These are phyloP conservation scores for Montipora cactus DNA, from an alignment of 64 coral and sea anemone genomes.

Conservation along the genomic window DNA sequence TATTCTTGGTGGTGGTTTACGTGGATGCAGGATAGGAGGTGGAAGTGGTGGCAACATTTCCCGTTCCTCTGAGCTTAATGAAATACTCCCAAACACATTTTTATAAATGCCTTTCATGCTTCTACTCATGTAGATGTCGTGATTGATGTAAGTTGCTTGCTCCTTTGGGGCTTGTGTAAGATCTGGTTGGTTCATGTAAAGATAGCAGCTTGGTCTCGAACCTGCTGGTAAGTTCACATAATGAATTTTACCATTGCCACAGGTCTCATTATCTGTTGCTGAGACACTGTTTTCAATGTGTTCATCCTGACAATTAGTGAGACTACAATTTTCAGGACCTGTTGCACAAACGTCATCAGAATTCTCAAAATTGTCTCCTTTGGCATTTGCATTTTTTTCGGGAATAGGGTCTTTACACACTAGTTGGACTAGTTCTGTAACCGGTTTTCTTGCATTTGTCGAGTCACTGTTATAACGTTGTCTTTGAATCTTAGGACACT, in stretches of 20 bases:
- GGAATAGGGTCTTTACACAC: not conserved
- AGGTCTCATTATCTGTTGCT: not conserved
- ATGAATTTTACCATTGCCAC: not conserved
- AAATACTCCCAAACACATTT: slow-evolving; percentile 33
- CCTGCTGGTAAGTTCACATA: slow-evolving; percentile 40
- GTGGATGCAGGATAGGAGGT: slow-evolving; percentile 16
- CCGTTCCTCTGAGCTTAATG: not conserved
- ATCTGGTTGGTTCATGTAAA: slow-evolving; percentile 57
- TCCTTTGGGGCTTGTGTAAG: slow-evolving; percentile 10
- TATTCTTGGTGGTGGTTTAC: slow-evolving; percentile 44
- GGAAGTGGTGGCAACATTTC: slow-evolving; percentile 9
- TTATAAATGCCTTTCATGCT: slow-evolving; percentile 72
- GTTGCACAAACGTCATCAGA: not conserved
- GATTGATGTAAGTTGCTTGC: slow-evolving; percentile 37
- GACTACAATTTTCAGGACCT: not conserved
- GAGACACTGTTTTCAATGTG: not conserved
- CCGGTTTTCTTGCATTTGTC: not conserved
- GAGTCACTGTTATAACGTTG: not conserved
- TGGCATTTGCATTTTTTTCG: not conserved
- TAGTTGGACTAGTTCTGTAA: slow-evolving; percentile 25
- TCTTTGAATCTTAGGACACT: not conserved
- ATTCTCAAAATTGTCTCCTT: not conserved
- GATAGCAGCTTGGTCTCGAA: slow-evolving; percentile 42
- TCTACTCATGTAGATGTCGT: slow-evolving; percentile 39
- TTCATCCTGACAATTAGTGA: not conserved